phyloP scores from a whole-genome alignment of 2,113 vertebrate genomes.

The Gymnarchus niloticus region DNA sequence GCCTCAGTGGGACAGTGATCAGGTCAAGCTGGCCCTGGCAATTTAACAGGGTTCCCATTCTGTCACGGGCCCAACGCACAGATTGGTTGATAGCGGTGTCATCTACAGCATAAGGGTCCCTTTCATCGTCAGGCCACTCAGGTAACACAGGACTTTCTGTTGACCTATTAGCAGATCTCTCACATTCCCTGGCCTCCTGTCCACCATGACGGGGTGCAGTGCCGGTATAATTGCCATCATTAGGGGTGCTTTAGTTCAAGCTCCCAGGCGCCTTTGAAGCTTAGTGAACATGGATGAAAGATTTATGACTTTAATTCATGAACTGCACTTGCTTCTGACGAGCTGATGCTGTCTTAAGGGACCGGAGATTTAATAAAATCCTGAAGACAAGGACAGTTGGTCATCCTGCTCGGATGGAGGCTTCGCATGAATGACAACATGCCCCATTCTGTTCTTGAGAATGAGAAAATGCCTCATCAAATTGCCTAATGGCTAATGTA shows the following conservation, averaged over 20 bases:
- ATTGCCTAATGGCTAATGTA: background rate
- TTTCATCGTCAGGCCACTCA: constrained; percentile 15
- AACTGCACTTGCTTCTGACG: constrained; percentile 20
- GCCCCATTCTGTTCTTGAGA: background rate
- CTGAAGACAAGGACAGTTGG: background rate
- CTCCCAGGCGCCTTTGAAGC: constrained; percentile 20
- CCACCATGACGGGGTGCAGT: background rate
- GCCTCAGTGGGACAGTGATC: background rate
- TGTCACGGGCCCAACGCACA: background rate
- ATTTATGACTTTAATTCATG: constrained; percentile 29
- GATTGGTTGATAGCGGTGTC: constrained; percentile 22
- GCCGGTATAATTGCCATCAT: constrained; percentile 15
- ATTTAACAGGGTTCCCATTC: background rate
- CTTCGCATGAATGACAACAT: background rate
- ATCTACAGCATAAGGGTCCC: constrained; percentile 17
- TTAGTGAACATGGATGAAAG: constrained; percentile 26
- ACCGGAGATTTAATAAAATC: constrained; percentile 6
- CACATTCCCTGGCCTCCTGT: background rate
- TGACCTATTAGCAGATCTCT: constrained; percentile 1
- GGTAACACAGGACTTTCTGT: constrained; percentile 24
- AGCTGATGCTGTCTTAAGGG: background rate
- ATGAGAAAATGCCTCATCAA: background rate
- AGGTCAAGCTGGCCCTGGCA: background rate
- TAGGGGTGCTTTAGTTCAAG: constrained; percentile 8
- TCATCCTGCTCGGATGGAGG: background rate